Evolutionary conservation across 2,888 invertebrate genomes (phyloP).

Genomic region (Leucoptera coffeella): DNA sequence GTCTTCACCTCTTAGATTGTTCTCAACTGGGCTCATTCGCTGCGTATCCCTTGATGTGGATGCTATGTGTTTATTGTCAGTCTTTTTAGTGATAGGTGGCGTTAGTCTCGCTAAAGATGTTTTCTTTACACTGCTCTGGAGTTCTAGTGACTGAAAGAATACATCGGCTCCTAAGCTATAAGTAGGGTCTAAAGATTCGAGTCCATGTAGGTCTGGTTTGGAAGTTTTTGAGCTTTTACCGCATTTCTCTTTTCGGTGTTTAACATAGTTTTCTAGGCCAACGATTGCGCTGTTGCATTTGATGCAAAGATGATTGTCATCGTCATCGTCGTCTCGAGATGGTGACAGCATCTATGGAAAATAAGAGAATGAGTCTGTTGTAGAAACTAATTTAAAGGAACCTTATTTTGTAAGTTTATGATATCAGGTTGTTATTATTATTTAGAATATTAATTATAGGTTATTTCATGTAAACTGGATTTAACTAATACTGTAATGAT

Average conservation of each 20-base stretch:
- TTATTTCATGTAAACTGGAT: too few relatives aligned
- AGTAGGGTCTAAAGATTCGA: conserved; percentile 34
- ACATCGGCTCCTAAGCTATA: conserved; percentile 73
- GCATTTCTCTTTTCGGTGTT: conserved; percentile 72
- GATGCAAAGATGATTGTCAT: conserved; percentile 83
- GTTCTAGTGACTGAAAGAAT: conserved; percentile 77
- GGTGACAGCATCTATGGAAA: conserved; percentile 54
- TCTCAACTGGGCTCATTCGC: conserved; percentile 32
- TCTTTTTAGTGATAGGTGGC: conserved; percentile 26
- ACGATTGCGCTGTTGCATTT: conserved; percentile 77
- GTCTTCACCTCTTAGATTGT: conserved; percentile 46
- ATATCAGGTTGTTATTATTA: too few relatives aligned
- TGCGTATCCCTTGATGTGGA: conserved; percentile 27
- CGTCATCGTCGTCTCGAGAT: conserved; percentile 58
- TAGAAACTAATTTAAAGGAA: too few relatives aligned
- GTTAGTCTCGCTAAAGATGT: conserved; percentile 44
- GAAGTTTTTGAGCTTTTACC: conserved; percentile 18
- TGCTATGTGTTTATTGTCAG: conserved; percentile 22
- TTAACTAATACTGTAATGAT: too few relatives aligned
- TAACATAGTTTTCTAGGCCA: conserved; percentile 82
- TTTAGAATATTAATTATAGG: too few relatives aligned
- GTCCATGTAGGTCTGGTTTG: conserved; percentile 21
- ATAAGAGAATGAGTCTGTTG: too few relatives aligned
- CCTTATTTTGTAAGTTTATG: too few relatives aligned
- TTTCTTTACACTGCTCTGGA: conserved; percentile 67